Base-by-base conservation (phyloP, 2,888 invertebrate species). In the Eristalis tenax region DNA sequence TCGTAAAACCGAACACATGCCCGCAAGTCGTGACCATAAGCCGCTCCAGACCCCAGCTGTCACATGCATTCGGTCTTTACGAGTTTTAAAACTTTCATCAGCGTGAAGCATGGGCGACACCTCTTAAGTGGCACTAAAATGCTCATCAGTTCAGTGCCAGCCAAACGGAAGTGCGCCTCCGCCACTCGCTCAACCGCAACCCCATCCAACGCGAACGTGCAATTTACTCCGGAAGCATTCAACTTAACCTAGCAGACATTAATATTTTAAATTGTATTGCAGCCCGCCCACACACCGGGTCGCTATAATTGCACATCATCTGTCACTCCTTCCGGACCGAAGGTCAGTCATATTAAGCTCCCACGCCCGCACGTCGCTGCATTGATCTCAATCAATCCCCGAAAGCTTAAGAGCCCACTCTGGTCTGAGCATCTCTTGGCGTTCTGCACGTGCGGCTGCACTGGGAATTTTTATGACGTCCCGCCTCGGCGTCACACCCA, bases 241-340 rank as follows among this genome's bases (percentile, higher is more conserved):
- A 63, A 68, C 61, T 78, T 73, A 73, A 68, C 76, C 76, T 65
- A 85, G 81, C 78, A 77, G 81, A 85, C 77, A 85, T 82, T 85
- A 81, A 85, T 85, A 77, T 69, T 82, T 77, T 69, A 73, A 77
- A 85, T 73, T 74, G 81, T 73, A 85, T 81, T 77, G 77, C 32
- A 13, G 15, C 26, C n/a, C 38, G 4, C 59, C 15, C 13, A 15
- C 23, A 15, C 18, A 11, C 18, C 43, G 22, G 43, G 1, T 71
- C 38, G 2, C 50, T 77, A 81, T 85, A 77, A 85, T 85, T 85
- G 73, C 57, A 35, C 81, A n/a, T 71, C 71, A 81, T 76, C 73
- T 77, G 43, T 81, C 68, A 70, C 43, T 5, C 57, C 65, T 56
- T 38, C 70, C 26, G 56, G 11, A 3, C 13, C 4, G n/a, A 22